Conservation (phyloP, 2,797 vertebrate species). For the Eulemur albifrons region DNA sequence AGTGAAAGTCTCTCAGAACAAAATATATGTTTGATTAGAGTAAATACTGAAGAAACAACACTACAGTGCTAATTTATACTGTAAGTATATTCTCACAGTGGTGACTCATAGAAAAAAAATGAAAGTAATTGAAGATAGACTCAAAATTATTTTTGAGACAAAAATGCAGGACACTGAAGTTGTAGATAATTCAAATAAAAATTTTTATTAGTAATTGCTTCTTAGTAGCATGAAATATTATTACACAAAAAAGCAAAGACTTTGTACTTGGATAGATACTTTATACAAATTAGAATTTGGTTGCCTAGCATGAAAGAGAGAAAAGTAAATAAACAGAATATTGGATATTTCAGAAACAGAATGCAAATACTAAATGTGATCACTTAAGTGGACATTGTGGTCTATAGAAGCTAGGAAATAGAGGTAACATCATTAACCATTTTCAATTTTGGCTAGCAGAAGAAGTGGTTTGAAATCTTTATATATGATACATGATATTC, state of each 20-base stretch:
- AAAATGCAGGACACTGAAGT: not conserved
- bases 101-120: not conserved
- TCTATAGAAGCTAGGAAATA: not conserved
- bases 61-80: not conserved
- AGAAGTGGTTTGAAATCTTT: not conserved
- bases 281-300: not conserved
- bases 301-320: not conserved
- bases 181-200: not conserved
- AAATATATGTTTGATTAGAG: not conserved
- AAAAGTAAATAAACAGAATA: not conserved
- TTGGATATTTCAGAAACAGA: not conserved
- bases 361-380: not conserved
- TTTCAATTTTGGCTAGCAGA: not conserved
- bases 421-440: not conserved
- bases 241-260: not conserved
- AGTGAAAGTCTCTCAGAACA: not conserved
- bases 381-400: too few relatives aligned
- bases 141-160: not conserved
- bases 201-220: not conserved
- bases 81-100: not conserved
- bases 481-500: not conserved
- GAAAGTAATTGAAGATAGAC: not conserved
- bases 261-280: not conserved
- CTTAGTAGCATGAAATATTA: not conserved
- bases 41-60: not conserved